Base-by-base conservation (phyloP, 2,888 invertebrate species). In the Polymixis lichenea region DNA sequence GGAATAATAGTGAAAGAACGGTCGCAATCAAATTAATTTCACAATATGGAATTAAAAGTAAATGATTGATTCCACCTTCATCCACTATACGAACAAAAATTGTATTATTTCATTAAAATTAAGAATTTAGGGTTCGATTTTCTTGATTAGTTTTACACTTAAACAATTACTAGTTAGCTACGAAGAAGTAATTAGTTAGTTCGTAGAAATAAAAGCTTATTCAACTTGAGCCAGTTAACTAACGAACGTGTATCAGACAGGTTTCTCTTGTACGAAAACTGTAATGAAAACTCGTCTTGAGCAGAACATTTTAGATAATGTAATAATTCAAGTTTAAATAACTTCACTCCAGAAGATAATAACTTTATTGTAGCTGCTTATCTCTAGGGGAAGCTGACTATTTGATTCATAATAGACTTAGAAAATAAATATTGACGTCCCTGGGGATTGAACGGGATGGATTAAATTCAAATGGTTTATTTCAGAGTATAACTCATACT, bases 241-340 rank as follows among this genome's bases (percentile, higher is more conserved):
- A 25, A 56, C 25, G 17, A 51, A 19, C 46, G 9, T 68, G 58
- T 28, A 17, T 43, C 25, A 49, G 68, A 77, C 38, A 58, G 78
- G n/a, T 58, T 82, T 64, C 46, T 64, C n/a, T 68, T 64, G 53
- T 65, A 19, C 17, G 25, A 60, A 51, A 60, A 55, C 56, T 83
- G 43, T 77, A 43, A 65, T 49, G 53, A 69, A 55, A 49, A 49
- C 64, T 78, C 17, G n/a, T 60, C 64, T 58, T 9, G 11, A 46
- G 28, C 53, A 53, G 68, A 68, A 68, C 13, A 78, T 69, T 69
- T 60, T 32, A 83, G 28, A 43, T 49, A 83, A 55, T 68, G 28
- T 75, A 32, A 19, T 55, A 15, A 25, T 72, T 72, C 56, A 28
- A 65, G 38, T 58, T 72, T 53, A 76, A 61, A 51, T 61, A 56